Conservation (phyloP, 2,888 invertebrate species). For the Pocota personata region DNA sequence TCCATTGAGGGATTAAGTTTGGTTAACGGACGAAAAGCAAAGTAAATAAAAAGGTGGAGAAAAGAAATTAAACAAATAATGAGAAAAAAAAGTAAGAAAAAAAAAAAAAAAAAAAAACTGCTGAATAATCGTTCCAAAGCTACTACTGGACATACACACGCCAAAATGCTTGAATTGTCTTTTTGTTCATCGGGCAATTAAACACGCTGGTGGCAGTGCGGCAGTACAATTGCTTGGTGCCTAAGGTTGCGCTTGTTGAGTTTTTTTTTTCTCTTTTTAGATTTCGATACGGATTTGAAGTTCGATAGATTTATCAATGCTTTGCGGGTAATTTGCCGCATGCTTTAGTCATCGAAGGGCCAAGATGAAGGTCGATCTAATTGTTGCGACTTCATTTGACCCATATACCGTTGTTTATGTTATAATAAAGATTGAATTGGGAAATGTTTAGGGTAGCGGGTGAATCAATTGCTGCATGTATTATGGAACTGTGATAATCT, state of each 20-base stretch:
- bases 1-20: constrained; percentile 45
- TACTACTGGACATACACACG: constrained; percentile 44
- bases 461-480: background rate
- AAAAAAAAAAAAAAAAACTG: background rate
- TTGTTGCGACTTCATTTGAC: constrained; percentile 19
- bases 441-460: background rate
- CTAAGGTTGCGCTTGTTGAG: constrained; percentile 27
- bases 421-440: background rate
- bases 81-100: background rate
- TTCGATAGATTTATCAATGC: constrained; percentile 24
- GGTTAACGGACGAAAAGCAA: constrained; percentile 14
- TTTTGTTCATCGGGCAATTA: constrained; percentile 2
- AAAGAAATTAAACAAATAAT: constrained; percentile 33
- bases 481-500: too few species aligned
- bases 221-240: constrained; percentile 2
- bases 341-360: constrained; percentile 24
- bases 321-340: constrained; percentile 7
- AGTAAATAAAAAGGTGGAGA: constrained; percentile 41
- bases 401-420: background rate
- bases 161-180: constrained; percentile 13
- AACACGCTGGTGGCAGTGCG: constrained; percentile 10
- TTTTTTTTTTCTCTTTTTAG: background rate
- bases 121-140: constrained; percentile 14
- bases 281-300: constrained; percentile 20
- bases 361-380: constrained; percentile 35